Percentiles rank a stretch among this genome's conserved stretches.
Conservation (phyloP, 2,797 vertebrate species). For the Scolopax bukidnonensis region DNA sequence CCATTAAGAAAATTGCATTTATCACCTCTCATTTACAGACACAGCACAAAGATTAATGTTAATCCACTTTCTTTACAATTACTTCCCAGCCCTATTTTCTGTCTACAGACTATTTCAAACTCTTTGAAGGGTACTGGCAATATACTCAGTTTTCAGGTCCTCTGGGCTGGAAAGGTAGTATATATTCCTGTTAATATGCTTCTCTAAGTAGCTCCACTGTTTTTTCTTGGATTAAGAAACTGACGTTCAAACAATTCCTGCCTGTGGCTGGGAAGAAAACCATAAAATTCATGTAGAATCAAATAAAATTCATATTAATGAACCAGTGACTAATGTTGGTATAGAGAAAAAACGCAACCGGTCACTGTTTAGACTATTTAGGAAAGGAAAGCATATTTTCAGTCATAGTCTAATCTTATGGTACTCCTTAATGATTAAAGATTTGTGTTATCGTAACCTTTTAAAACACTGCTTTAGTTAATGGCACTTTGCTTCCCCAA, state of each 20-base stretch:
- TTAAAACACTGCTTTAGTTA: background rate
- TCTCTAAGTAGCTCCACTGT: background rate
- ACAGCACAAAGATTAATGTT: background rate
- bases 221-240: background rate
- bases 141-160: background rate
- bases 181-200: background rate
- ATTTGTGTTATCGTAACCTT: background rate
- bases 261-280: background rate
- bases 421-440: background rate
- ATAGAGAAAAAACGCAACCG: background rate
- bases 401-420: slow-evolving; percentile 1
- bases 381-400: background rate
- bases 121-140: background rate
- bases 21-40: background rate
- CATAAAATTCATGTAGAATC: background rate
- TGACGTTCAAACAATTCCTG: background rate
- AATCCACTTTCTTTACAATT: background rate
- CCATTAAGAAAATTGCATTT: background rate
- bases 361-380: background rate
- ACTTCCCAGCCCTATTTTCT: background rate
- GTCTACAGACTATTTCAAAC: background rate
- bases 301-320: slow-evolving; percentile 4
- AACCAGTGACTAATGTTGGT: background rate
- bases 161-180: background rate
- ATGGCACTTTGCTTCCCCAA: background rate